phyloP scores from a whole-genome alignment of 1,140 invertebrate genomes.

The Brachystomella parvula region DNA sequence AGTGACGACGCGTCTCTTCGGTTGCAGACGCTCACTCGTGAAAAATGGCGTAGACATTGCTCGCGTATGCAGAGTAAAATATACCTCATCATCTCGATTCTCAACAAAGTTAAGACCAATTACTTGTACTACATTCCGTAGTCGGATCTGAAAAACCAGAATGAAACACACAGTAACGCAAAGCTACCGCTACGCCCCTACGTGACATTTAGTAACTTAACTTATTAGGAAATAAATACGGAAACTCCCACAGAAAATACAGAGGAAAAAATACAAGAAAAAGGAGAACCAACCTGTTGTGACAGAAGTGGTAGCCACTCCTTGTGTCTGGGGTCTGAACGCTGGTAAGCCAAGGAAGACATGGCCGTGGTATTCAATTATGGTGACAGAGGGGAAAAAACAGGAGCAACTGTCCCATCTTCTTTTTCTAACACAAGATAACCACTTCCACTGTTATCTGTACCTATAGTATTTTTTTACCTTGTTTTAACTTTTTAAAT shows the following conservation, averaged over 20 bases:
- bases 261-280: neutral
- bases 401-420: no score
- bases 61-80: conserved; percentile 68
- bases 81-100: conserved; percentile 42
- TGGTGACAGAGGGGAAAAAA: no score
- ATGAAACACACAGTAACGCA: conserved; percentile 20
- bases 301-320: conserved; percentile 39
- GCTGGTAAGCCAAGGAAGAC: conserved; percentile 37
- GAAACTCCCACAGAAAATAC: neutral
- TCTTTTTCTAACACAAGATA: no score
- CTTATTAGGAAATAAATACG: neutral
- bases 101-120: conserved; percentile 52
- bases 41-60: conserved; percentile 77
- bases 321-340: conserved; percentile 34
- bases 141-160: conserved; percentile 50
- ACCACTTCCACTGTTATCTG: no score
- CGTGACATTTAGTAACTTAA: neutral
- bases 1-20: conserved; percentile 46
- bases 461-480: neutral
- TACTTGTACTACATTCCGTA: conserved; percentile 64
- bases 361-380: no score
- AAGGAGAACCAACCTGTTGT: conserved; percentile 37
- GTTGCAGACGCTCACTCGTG: conserved; percentile 66
- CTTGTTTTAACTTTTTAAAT: neutral
- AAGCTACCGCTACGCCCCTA: neutral